Percentiles rank a stretch among this genome's conserved stretches.
phyloP scores from a whole-genome alignment of 2,797 vertebrate genomes.

The Thalassophryne amazonica region DNA sequence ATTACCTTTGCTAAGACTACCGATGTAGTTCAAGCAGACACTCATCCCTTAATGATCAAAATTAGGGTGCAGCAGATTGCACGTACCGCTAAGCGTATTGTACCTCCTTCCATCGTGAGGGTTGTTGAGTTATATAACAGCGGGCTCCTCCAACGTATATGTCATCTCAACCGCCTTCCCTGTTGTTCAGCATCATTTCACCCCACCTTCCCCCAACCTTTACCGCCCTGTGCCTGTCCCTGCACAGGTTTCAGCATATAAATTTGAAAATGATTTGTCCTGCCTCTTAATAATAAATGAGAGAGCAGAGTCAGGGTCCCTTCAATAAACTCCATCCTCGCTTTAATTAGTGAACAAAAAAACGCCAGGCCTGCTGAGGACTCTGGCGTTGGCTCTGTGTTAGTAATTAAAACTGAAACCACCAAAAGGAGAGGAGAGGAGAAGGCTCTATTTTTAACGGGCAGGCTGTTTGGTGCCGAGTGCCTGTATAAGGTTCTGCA shows the following conservation, averaged over 20 bases:
- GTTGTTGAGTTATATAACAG: constrained; percentile 26
- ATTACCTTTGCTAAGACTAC: constrained; percentile 65
- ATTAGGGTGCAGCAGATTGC: constrained; percentile 31
- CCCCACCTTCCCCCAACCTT: constrained; percentile 54
- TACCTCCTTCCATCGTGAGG: constrained; percentile 5
- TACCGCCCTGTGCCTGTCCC: constrained; percentile 73
- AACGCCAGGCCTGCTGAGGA: constrained; percentile 84
- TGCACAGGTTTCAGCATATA: constrained; percentile 92
- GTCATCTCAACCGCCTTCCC: constrained; percentile 43
- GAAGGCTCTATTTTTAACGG: constrained; percentile 94
- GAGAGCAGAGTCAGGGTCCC: constrained; percentile 89
- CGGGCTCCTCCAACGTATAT: constrained; percentile 28
- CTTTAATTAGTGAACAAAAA: constrained; percentile 94
- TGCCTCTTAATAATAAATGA: constrained; percentile 98
- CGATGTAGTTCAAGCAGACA: constrained; percentile 21
- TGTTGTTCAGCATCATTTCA: constrained; percentile 54
- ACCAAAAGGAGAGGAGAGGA: constrained; percentile 83
- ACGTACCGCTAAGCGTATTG: constrained; percentile 17
- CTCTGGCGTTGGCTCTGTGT: constrained; percentile 85
- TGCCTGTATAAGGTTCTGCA: constrained; percentile 89
- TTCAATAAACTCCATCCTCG: constrained; percentile 90
- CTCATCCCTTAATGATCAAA: constrained; percentile 38
- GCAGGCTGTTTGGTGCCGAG: constrained; percentile 88
- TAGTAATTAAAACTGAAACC: constrained; percentile 98
- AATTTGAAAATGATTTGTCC: constrained; percentile 98